These are phyloP conservation scores for Motacilla alba DNA, from an alignment of 2,113 vertebrate genomes.

Conservation along the genomic window DNA sequence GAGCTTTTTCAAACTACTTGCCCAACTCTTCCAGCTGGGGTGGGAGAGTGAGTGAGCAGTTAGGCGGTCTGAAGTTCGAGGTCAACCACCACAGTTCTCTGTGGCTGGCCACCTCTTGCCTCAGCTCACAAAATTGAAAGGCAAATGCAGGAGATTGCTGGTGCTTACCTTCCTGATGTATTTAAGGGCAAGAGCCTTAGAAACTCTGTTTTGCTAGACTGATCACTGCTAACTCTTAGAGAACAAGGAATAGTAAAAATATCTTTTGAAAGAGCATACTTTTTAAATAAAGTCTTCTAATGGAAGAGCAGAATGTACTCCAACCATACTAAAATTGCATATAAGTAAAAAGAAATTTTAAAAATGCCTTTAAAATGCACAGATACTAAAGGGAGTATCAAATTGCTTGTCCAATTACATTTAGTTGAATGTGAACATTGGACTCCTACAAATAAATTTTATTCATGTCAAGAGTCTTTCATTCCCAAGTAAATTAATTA, in stretches of 20 bases:
- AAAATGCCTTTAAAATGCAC: not conserved
- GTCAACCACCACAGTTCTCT: not conserved
- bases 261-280: not conserved
- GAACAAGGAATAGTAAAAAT: not conserved
- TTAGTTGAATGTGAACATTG: not conserved
- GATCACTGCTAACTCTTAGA: not conserved
- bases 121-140: not conserved
- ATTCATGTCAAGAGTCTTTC: not conserved
- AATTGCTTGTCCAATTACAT: not conserved
- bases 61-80: accelerated
- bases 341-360: not conserved
- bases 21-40: accelerated
- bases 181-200: not conserved
- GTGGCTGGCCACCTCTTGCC: not conserved
- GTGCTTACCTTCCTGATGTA: not conserved
- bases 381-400: not conserved
- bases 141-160: not conserved
- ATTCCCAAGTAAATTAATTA: not conserved
- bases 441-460: not conserved
- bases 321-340: not conserved
- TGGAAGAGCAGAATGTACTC: not conserved
- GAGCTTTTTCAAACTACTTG: not conserved
- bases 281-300: not conserved
- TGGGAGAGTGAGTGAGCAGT: not conserved
- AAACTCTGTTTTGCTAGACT: not conserved